These are phyloP conservation scores for Pristionchus maxplancki DNA, from an alignment of 2,888 invertebrate genomes.

Conservation along the genomic window DNA sequence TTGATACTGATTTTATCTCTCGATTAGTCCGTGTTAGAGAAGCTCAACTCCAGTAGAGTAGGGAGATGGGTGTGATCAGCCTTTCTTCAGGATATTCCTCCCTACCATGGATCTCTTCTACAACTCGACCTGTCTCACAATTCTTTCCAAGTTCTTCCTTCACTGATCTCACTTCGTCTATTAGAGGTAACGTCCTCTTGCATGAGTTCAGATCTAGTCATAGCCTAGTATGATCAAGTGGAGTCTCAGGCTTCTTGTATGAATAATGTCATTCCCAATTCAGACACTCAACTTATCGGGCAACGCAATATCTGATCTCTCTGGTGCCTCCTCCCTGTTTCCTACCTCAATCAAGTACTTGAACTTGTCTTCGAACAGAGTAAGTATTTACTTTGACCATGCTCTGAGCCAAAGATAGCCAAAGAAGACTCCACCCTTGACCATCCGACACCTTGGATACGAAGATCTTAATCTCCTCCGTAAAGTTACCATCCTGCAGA, in stretches of 20 bases:
- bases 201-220: too few species aligned
- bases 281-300: conserved; percentile 45
- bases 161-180: background rate
- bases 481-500: too few species aligned
- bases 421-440: too few species aligned
- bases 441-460: too few species aligned
- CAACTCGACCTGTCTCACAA: conserved; percentile 43
- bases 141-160: background rate
- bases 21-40: too few species aligned
- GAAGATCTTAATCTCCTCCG: too few species aligned
- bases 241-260: background rate
- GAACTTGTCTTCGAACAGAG: conserved; percentile 44
- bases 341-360: conserved; percentile 20
- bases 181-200: too few species aligned
- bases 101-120: background rate
- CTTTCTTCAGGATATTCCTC: conserved; percentile 9
- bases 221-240: too few species aligned
- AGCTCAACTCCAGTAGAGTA: too few species aligned
- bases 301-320: conserved; percentile 15
- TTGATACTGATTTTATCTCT: too few species aligned
- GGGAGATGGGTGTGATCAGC: too few species aligned
- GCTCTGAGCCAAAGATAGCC: too few species aligned
- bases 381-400: background rate
- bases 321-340: background rate
- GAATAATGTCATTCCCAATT: background rate